Base-by-base conservation (phyloP, 2,888 invertebrate genomes). In the Chalcosyrphus nemorum region DNA sequence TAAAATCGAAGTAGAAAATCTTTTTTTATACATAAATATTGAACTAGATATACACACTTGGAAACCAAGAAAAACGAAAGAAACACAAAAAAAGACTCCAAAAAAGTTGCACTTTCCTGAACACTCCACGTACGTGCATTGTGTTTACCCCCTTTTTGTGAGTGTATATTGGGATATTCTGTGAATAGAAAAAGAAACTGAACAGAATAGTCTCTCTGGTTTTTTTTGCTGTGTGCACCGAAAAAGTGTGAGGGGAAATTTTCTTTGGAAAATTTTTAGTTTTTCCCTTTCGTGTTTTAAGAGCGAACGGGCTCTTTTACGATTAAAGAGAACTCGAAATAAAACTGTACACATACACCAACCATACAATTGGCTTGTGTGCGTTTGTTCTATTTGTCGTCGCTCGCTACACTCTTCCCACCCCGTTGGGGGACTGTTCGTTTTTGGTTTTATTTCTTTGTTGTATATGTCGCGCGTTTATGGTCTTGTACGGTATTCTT, bases 401-500 rank as follows among this genome's bases (percentile, higher is more conserved):
- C 54, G 0, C 24, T 4, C 15, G 0, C n/a, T 13, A 19, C 7
- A 13, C 29, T 4, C 27, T 2, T 17, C 61, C 61, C 17, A 3
- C 7, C 2, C 19, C 29, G 4, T 7, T 19, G 65, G 13, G 21
- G 50, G 32, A 52, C 27, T 6, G 52, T 52, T 56, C 27, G 29
- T 59, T 38, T 17, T 6, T 52, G 38, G 11, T 43, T 17, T 45
- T 21, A 54, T 27, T 27, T 45, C 6, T 19, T 32, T 9, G 15
- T 24, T n/a, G 45, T 43, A 27, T 52, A 50, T 54, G 41, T 47
- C 54, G 56, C 43, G 59, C n/a, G 17, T 75, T 70, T 70, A 38
- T 61, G 43, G 66, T 82, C 78, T 72, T 70, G 78, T 84, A 84
- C 82, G 82, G 82, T 84, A 70, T 75, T 84, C 80, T 70, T 75